These are phyloP conservation scores for Plectropomus leopardus DNA, from an alignment of 2,113 vertebrate genomes.

Conservation along the genomic window DNA sequence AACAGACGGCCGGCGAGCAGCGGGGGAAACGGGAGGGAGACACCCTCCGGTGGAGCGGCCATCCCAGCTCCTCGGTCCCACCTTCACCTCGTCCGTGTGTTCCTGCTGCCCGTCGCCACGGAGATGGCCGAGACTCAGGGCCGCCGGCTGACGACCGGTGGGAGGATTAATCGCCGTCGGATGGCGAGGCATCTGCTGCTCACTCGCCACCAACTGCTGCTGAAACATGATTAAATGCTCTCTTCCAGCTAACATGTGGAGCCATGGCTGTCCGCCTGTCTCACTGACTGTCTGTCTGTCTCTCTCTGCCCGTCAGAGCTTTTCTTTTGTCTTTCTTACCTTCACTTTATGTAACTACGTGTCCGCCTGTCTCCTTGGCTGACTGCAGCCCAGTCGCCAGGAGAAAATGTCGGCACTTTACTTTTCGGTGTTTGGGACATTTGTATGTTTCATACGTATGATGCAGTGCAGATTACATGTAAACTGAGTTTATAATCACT, in stretches of 20 bases:
- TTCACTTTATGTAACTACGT: not conserved
- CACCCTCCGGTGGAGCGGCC: conserved; percentile 46
- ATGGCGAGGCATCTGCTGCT: conserved; percentile 82
- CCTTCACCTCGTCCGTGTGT: conserved; percentile 67
- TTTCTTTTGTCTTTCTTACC: not conserved
- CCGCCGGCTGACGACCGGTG: conserved; percentile 45
- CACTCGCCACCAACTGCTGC: conserved; percentile 78
- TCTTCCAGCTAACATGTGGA: conserved; percentile 68
- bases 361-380: too few relatives aligned
- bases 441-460: too few relatives aligned
- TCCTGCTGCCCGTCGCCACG: conserved; percentile 45
- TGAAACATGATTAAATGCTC: conserved; percentile 77
- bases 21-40: conserved; percentile 29
- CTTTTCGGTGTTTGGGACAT: too few relatives aligned
- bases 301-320: not conserved
- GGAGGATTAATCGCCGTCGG: conserved; percentile 81
- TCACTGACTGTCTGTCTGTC: conserved; percentile 2
- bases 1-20: conserved; percentile 52
- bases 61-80: conserved; percentile 47
- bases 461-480: too few relatives aligned
- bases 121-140: conserved; percentile 48
- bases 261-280: conserved; percentile 28
- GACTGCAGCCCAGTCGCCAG: too few relatives aligned
- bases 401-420: too few relatives aligned
- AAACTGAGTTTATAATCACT: too few relatives aligned